Evolutionary conservation across 2,888 invertebrate species (phyloP).

Genomic region (Didymodactylos carnosus): DNA sequence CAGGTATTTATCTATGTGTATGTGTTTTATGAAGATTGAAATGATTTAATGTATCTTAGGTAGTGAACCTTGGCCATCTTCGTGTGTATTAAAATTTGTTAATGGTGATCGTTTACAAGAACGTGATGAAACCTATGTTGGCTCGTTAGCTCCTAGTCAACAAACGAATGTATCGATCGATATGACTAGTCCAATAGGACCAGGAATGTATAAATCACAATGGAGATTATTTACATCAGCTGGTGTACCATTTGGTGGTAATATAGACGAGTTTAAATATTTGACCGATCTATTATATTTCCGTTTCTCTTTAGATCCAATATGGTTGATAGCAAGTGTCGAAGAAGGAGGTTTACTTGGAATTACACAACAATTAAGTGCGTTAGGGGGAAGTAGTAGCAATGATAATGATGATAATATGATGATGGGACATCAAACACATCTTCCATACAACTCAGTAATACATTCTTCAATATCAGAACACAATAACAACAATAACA

Average conservation of each 20-base stretch:
- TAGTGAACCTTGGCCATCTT: slow-evolving; percentile 63
- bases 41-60: background rate
- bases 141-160: slow-evolving; percentile 54
- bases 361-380: slow-evolving; percentile 50
- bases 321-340: slow-evolving; percentile 61
- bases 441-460: no score
- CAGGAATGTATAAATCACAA: slow-evolving; percentile 60
- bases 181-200: slow-evolving; percentile 53
- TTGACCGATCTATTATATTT: background rate
- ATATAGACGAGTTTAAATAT: background rate
- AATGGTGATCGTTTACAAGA: slow-evolving; percentile 48
- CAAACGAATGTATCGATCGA: slow-evolving; percentile 55
- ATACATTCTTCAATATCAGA: no score
- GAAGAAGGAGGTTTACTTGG: slow-evolving; percentile 59
- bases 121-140: slow-evolving; percentile 43
- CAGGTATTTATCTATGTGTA: slow-evolving; percentile 39
- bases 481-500: no score
- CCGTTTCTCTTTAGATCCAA: slow-evolving; percentile 41
- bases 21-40: background rate
- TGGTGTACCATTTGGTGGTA: slow-evolving; percentile 49
- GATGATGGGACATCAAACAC: no score
- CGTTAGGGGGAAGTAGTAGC: no score
- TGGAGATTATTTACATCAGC: slow-evolving; percentile 50
- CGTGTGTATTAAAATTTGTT: slow-evolving; percentile 51
- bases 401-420: no score